phyloP scores from a whole-genome alignment of 2,888 invertebrate genomes.

The Synergus itoensis region DNA sequence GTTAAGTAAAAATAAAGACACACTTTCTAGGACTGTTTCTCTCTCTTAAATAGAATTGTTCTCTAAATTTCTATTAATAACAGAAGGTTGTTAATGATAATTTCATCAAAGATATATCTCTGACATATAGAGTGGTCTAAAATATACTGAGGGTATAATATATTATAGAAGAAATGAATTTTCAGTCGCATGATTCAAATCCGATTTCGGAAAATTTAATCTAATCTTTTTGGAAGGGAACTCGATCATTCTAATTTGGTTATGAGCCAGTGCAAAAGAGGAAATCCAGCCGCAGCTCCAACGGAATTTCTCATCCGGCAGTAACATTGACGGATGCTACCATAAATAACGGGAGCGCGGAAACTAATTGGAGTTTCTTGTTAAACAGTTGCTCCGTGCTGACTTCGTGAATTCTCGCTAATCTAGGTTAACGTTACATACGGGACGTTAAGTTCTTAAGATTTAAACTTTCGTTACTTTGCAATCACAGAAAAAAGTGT shows the following conservation, averaged over 20 bases:
- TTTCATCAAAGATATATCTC: not conserved
- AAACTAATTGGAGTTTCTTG: constrained; percentile 71
- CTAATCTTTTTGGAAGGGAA: constrained; percentile 39
- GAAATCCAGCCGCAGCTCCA: constrained; percentile 52
- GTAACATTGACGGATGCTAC: constrained; percentile 69
- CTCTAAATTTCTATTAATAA: not conserved
- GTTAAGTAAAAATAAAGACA: not conserved
- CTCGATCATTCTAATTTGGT: constrained; percentile 54
- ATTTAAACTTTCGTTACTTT: constrained; percentile 14
- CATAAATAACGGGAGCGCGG: constrained; percentile 68
- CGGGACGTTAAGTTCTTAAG: constrained; percentile 46
- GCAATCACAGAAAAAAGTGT: constrained; percentile 9
- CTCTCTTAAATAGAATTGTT: not conserved
- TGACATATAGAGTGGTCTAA: not conserved
- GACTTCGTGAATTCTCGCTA: constrained; percentile 53
- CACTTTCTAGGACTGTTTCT: constrained; percentile 10
- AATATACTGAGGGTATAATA: not conserved
- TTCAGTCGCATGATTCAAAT: not conserved
- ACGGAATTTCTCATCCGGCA: constrained; percentile 65
- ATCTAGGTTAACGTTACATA: constrained; percentile 60
- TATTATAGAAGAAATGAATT: not conserved
- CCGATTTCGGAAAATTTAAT: constrained; percentile 16
- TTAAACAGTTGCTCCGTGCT: constrained; percentile 60
- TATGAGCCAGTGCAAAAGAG: constrained; percentile 45
- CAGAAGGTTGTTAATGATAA: not conserved